A percentile compares a stretch with the other conserved stretches of the same genome.
Conservation (phyloP, 2,113 vertebrate species). For the Xenopus tropicalis region DNA sequence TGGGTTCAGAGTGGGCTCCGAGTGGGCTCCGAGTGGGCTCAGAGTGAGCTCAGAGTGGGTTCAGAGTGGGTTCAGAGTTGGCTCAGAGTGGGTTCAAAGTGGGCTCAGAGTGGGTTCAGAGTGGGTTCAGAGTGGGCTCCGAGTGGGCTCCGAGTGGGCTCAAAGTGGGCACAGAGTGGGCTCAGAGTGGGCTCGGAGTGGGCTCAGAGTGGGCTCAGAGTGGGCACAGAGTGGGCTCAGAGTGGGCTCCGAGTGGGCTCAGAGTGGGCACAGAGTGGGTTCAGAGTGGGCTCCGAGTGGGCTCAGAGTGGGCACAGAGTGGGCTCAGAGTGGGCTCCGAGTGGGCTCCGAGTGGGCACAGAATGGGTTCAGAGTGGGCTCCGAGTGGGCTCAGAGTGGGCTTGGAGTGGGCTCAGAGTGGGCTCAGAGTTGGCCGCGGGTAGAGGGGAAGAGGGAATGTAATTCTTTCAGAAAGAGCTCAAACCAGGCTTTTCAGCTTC, state of each 20-base stretch:
- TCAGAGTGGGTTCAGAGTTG: too few species aligned
- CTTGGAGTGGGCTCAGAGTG: constrained; percentile 13
- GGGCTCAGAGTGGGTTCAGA: constrained; percentile 6
- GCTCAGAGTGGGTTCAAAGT: too few species aligned
- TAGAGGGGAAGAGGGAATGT: constrained; percentile 33
- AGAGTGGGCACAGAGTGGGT: too few species aligned
- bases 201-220: constrained; percentile 23
- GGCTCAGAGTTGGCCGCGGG: too few species aligned
- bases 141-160: constrained; percentile 5
- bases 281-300: too few species aligned
- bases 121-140: too few species aligned
- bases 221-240: constrained; percentile 7
- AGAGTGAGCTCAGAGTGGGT: too few species aligned
- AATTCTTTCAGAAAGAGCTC: constrained; percentile 30
- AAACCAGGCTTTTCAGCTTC: constrained; percentile 30
- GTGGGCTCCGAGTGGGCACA: too few species aligned
- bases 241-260: constrained; percentile 3
- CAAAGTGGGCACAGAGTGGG: constrained; percentile 6
- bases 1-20: too few species aligned
- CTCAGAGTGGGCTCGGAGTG: constrained; percentile 3
- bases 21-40: too few species aligned
- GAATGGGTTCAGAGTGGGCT: constrained; percentile 8
- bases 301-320: constrained; percentile 1
- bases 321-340: constrained; percentile 8
- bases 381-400: constrained; percentile 12